A percentile compares a stretch with the other conserved stretches of the same genome.
These are phyloP conservation scores for Tricholaema leucomelas DNA, from an alignment of 2,113 vertebrate genomes.

Conservation along the genomic window DNA sequence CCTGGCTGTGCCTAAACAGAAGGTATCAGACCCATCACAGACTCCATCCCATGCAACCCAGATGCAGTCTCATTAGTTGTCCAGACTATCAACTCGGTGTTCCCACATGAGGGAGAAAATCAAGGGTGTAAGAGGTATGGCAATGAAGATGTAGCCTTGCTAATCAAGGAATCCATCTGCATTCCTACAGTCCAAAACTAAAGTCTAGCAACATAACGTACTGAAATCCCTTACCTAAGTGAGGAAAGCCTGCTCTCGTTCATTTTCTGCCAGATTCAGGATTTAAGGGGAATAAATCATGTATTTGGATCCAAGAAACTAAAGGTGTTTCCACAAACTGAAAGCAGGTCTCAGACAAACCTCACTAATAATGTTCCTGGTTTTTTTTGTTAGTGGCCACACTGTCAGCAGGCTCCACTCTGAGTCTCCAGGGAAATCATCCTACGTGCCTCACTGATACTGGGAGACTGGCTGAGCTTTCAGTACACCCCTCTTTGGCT, in stretches of 20 bases:
- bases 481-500: not conserved
- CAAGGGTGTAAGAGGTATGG: rapidly evolving
- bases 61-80: not conserved
- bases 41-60: rapidly evolving
- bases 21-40: not conserved
- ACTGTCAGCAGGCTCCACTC: not conserved
- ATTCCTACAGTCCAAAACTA: not conserved
- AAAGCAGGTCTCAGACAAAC: not conserved
- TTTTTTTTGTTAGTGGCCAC: slow-evolving; percentile 6
- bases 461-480: not conserved
- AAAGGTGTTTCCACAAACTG: slow-evolving; percentile 29
- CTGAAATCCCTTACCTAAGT: not conserved
- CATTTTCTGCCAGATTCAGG: slow-evolving; percentile 8
- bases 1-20: not conserved
- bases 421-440: slow-evolving; percentile 24
- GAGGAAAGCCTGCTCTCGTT: not conserved
- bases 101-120: not conserved
- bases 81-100: not conserved
- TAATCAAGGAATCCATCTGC: not conserved
- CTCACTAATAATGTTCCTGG: not conserved
- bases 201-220: not conserved
- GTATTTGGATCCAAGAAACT: not conserved
- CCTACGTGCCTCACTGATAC: not conserved
- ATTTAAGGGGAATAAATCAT: not conserved
- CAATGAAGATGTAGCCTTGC: not conserved